Evolutionary conservation across 2,113 vertebrate genomes (phyloP).

Genomic region (Holacanthus passer): DNA sequence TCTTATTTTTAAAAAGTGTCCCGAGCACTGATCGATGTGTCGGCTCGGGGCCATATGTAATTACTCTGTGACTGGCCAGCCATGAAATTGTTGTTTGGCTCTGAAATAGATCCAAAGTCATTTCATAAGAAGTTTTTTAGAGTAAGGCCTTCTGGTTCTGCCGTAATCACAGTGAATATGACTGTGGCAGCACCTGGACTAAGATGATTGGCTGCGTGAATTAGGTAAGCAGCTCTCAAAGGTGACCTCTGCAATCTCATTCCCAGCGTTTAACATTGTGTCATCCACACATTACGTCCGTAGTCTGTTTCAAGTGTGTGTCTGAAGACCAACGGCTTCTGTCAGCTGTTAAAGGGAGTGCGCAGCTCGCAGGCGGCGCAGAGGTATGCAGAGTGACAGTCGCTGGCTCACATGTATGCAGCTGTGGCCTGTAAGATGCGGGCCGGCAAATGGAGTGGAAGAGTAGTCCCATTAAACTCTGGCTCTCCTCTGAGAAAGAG

Average conservation of each 20-base stretch:
- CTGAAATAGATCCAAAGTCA: constrained; percentile 67
- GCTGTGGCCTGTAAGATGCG: constrained; percentile 56
- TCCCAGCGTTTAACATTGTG: constrained; percentile 18
- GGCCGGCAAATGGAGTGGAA: constrained; percentile 78
- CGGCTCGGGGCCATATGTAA: constrained; percentile 63
- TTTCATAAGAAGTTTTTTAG: constrained; percentile 43
- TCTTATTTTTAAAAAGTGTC: constrained; percentile 60
- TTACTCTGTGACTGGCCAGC: constrained; percentile 71
- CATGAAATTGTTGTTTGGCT: constrained; percentile 80
- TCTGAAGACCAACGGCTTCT: constrained; percentile 41
- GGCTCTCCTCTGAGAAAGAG: constrained; percentile 63
- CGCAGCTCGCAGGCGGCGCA: constrained; percentile 30
- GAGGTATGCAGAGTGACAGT: constrained; percentile 68
- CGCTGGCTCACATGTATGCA: constrained; percentile 53
- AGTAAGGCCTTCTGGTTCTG: constrained; percentile 35
- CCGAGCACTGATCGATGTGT: constrained; percentile 62
- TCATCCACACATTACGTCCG: neutral
- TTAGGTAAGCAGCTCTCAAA: constrained; percentile 6
- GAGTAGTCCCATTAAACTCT: constrained; percentile 76
- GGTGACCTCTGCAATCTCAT: constrained; percentile 32
- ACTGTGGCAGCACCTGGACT: constrained; percentile 9
- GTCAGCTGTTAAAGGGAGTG: constrained; percentile 62
- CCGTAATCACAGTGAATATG: constrained; percentile 23
- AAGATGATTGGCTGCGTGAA: constrained; percentile 35
- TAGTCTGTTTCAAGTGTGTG: neutral